Evolutionary conservation across 1,140 invertebrate species (phyloP).

Genomic region (Colletes latitarsis): DNA sequence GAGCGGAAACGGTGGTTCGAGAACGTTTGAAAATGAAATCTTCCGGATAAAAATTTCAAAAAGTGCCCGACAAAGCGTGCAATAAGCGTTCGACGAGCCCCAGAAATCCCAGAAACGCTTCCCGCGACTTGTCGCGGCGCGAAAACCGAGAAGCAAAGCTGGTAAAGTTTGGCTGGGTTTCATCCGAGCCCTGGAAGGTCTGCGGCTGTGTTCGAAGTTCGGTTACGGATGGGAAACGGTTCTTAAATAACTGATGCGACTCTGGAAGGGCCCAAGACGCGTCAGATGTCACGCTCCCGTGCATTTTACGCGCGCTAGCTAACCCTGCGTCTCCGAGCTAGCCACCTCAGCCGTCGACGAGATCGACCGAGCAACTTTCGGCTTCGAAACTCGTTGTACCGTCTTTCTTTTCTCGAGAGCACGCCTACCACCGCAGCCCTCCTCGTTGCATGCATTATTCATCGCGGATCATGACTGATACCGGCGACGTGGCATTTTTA

Average conservation of each 20-base stretch:
- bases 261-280: constrained; percentile 1
- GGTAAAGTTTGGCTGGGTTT: constrained; percentile 6
- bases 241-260: constrained; percentile 8
- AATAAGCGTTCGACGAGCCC: too few species aligned
- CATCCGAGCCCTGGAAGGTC: not conserved
- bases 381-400: constrained; percentile 26
- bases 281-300: constrained; percentile 64
- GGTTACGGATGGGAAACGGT: not conserved
- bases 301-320: constrained; percentile 58
- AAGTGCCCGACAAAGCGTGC: not conserved
- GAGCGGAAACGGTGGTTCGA: too few species aligned
- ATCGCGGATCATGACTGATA: constrained; percentile 77
- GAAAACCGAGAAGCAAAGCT: too few species aligned
- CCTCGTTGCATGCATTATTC: constrained; percentile 75
- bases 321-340: constrained; percentile 31
- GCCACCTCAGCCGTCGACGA: not conserved
- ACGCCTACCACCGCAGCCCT: constrained; percentile 3
- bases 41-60: not conserved
- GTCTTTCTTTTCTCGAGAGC: not conserved
- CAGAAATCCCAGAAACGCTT: not conserved
- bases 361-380: constrained; percentile 27
- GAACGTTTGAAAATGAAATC: too few species aligned
- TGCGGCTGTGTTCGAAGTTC: not conserved
- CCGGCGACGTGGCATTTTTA: constrained; percentile 74
- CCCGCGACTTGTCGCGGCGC: not conserved